Evolutionary conservation across 1,140 invertebrate species (phyloP), one percentile per base, ranked within the genome.

Genomic region (Ganaspis sp.): DNA sequence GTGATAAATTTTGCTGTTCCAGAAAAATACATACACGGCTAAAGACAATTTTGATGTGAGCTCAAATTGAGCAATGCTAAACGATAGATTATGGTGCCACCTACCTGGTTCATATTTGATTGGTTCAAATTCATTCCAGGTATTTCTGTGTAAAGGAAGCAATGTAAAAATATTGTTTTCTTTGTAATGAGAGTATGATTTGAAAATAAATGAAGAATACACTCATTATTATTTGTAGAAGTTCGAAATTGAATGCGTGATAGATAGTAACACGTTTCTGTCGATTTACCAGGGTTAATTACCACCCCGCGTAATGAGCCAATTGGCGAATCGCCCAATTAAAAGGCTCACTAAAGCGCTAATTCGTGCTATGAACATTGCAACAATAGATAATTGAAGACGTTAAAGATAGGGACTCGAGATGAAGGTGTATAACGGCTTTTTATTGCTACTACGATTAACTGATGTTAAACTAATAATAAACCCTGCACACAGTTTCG

Each of bases 321-420:
- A 58, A 58, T 58, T 58, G 53, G 53, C 19, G 53, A 58, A 58
- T 58, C 53, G 21, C 17, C 53, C 53, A 58, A 58, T 58, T 58
- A 58, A 12, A 58, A 58, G 19, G 53, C 53, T 58, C 53, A 58
- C 53, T 58, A 23, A 58, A 58, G 53, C 53, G 53, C 53, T 58
- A 58, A 58, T 58, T 23, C 21, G 53, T 58, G 53, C 53, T 23
- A 58, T 58, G 21, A 58, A 58, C 17, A 23, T n/a, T 19, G 21
- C 53, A 58, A 58, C 53, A 58, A 58, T 58, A 58, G 53, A 58
- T 58, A 58, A 58, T 58, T 58, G 53, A 58, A 58, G 53, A 58
- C 19, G 53, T 58, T 58, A 58, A 58, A 58, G 53, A 58, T 23
- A 58, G 45, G 12, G 45, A 17, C 45, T 49, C 45, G 45, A 49